These are phyloP conservation scores for Calameuta filiformis DNA, from an alignment of 2,888 invertebrate genomes.

Conservation along the genomic window DNA sequence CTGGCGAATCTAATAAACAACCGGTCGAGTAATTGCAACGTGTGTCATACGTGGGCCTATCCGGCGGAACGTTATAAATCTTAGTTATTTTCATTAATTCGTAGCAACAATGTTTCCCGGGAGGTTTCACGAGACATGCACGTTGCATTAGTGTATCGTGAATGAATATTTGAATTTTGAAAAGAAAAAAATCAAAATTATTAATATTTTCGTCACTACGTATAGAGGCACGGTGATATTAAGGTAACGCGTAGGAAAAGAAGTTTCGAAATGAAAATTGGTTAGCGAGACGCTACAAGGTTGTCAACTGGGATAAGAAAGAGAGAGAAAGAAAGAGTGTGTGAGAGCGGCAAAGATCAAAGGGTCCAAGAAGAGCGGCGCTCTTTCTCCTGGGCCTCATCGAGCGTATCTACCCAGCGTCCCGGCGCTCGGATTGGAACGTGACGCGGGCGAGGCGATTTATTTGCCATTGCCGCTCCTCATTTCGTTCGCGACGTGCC, in stretches of 20 bases:
- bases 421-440: constrained; percentile 56
- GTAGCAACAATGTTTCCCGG: constrained; percentile 22
- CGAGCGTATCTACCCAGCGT: constrained; percentile 45
- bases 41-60: not conserved
- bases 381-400: constrained; percentile 60
- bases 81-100: constrained; percentile 36
- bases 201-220: too few relatives aligned
- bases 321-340: too few relatives aligned
- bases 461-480: constrained; percentile 65
- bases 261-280: too few relatives aligned
- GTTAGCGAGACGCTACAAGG: not conserved
- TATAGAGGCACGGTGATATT: too few relatives aligned
- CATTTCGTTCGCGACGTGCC: constrained; percentile 63
- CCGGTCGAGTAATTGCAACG: constrained; percentile 21
- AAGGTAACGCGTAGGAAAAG: too few relatives aligned
- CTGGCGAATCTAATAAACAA: constrained; percentile 61
- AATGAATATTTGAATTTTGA: too few relatives aligned
- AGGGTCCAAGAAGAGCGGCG: constrained; percentile 46
- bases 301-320: constrained; percentile 46
- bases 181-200: too few relatives aligned
- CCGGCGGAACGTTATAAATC: constrained; percentile 25
- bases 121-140: not conserved
- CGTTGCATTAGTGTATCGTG: too few relatives aligned
- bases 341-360: constrained; percentile 60
- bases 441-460: constrained; percentile 65